Conservation (phyloP, 2,888 invertebrate genomes). For the Sphaeridia pumilis region DNA sequence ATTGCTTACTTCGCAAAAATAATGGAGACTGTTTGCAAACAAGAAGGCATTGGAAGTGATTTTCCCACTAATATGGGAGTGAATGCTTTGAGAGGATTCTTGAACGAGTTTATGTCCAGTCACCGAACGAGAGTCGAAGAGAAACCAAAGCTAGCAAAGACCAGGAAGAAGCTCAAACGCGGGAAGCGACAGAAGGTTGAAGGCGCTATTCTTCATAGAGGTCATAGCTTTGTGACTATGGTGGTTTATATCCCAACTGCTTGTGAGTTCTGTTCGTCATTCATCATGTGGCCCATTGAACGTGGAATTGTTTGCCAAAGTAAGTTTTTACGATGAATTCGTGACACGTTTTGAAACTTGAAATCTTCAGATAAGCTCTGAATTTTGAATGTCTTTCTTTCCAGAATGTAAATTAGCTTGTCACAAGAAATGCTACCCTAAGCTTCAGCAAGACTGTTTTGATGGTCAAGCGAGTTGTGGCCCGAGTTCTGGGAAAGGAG, state of each 20-base stretch:
- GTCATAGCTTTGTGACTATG: conserved; percentile 70
- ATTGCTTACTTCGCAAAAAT: conserved; percentile 79
- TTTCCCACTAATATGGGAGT: conserved; percentile 89
- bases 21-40: conserved; percentile 70
- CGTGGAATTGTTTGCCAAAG: conserved; percentile 64
- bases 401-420: conserved; percentile 76
- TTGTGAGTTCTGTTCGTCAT: conserved; percentile 85
- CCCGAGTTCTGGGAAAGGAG: conserved; percentile 42
- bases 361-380: not conserved
- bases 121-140: conserved; percentile 54
- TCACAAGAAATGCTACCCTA: conserved; percentile 84
- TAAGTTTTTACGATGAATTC: conserved; percentile 37
- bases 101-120: conserved; percentile 64
- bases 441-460: conserved; percentile 50
- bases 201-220: conserved; percentile 58
- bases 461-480: conserved; percentile 23
- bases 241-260: conserved; percentile 93
- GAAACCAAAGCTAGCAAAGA: conserved; percentile 52
- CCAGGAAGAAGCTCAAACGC: conserved; percentile 32
- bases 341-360: not conserved
- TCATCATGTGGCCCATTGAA: conserved; percentile 94
- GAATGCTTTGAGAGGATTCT: conserved; percentile 88
- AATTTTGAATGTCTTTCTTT: not conserved
- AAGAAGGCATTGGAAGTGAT: conserved; percentile 53
- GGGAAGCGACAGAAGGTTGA: conserved; percentile 48